Conservation (phyloP, 1,140 invertebrate genomes). For the Drosophila ananassae region DNA sequence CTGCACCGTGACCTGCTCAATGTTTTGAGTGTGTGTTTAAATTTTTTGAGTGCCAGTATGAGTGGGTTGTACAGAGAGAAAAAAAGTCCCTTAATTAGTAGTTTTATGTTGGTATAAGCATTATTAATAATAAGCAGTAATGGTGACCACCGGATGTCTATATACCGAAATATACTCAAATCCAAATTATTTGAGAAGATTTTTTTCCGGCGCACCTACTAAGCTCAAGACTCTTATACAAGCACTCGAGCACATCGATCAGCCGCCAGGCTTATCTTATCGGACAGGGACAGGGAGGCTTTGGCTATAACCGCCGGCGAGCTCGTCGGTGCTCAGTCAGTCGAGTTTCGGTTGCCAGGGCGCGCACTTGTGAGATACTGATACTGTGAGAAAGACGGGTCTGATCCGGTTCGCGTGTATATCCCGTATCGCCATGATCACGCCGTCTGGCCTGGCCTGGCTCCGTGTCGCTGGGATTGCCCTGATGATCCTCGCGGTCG, state of each 20-base stretch:
- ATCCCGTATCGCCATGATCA: conserved; percentile 43
- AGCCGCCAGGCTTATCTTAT: conserved; percentile 65
- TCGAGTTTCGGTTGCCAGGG: conserved; percentile 68
- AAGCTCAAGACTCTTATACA: conserved; percentile 39
- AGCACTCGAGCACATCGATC: conserved; percentile 37
- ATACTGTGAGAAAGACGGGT: conserved; percentile 16
- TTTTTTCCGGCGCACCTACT: neutral
- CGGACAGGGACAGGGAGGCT: conserved; percentile 51
- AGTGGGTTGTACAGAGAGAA: neutral
- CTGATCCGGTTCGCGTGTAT: conserved; percentile 24
- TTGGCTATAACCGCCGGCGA: conserved; percentile 38
- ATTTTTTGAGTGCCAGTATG: neutral
- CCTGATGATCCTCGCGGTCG: conserved; percentile 17
- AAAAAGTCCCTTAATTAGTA: neutral
- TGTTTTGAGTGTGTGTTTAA: neutral
- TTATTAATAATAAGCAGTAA: neutral
- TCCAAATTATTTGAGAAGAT: neutral
- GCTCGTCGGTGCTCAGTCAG: conserved; percentile 41
- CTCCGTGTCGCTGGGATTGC: conserved; percentile 10
- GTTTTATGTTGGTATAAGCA: conserved; percentile 1
- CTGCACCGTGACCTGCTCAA: conserved; percentile 56
- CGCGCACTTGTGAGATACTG: conserved; percentile 21
- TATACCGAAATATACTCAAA: neutral
- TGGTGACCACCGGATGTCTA: neutral
- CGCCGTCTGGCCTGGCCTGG: conserved; percentile 16